These are phyloP conservation scores for Corythoichthys haematopterus DNA, from an alignment of 2,113 vertebrate species.

Conservation along the genomic window DNA sequence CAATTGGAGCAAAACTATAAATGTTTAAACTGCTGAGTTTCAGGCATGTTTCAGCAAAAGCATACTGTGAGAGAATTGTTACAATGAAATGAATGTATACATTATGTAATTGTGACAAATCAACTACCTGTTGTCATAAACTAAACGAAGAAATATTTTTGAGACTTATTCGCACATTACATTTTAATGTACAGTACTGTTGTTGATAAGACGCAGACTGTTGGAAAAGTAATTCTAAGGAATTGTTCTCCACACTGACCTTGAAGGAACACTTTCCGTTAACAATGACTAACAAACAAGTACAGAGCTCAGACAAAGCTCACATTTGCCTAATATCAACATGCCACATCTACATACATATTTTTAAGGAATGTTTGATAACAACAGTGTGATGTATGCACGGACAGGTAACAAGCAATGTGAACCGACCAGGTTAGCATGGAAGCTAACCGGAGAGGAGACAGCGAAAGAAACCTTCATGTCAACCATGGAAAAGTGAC, in stretches of 20 bases:
- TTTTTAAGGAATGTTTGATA: not conserved
- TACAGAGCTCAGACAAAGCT: not conserved
- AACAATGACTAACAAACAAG: conserved; percentile 6
- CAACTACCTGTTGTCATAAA: too few species aligned
- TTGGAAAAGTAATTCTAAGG: not conserved
- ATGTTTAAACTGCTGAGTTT: too few species aligned
- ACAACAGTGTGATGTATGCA: not conserved
- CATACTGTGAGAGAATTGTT: too few species aligned
- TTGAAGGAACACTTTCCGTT: conserved; percentile 33
- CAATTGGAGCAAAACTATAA: too few species aligned
- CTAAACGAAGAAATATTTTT: too few species aligned
- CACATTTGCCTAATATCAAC: not conserved
- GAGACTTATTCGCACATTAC: too few species aligned
- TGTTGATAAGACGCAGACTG: not conserved
- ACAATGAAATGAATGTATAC: too few species aligned
- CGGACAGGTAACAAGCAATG: not conserved
- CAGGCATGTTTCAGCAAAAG: too few species aligned
- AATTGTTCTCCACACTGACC: conserved; percentile 43
- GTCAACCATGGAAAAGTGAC: not conserved
- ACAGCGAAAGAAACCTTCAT: not conserved
- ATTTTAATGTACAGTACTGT: too few species aligned
- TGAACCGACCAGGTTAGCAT: conserved; percentile 40
- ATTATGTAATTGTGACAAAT: too few species aligned
- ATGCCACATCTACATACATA: not conserved
- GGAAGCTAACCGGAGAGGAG: conserved; percentile 36